Evolutionary conservation across 92 coral and sea anemone species (phyloP).

Genomic region (Desmophyllum pertusum): DNA sequence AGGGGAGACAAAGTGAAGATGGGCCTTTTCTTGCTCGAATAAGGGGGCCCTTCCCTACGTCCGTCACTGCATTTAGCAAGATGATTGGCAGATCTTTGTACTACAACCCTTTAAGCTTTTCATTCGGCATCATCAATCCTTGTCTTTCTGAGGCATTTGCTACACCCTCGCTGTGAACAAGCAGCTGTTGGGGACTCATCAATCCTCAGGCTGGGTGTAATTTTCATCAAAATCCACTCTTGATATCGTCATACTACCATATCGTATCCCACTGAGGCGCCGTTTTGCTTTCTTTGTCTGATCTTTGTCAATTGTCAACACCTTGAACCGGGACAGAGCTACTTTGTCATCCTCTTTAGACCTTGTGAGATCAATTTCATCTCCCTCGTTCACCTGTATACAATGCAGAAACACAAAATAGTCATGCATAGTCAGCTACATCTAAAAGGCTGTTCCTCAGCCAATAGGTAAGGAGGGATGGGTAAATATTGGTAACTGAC

Average conservation of each 20-base stretch:
- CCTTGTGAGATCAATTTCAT: conserved; percentile 44
- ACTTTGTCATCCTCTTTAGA: conserved; percentile 43
- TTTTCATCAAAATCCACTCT: conserved; percentile 49
- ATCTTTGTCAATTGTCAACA: conserved; percentile 45
- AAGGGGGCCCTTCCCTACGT: too few species aligned
- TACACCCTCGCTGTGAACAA: too few species aligned
- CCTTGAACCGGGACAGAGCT: conserved; percentile 53
- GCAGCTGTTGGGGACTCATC: neutral
- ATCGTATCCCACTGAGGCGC: conserved; percentile 54
- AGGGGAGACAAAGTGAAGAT: too few species aligned
- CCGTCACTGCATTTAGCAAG: too few species aligned
- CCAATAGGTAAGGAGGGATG: too few species aligned
- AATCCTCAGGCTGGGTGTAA: conserved; percentile 20
- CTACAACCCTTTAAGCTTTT: too few species aligned
- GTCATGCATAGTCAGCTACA: neutral
- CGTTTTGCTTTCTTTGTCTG: conserved; percentile 75
- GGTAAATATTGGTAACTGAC: too few species aligned
- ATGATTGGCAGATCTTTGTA: too few species aligned
- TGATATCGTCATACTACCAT: conserved; percentile 43
- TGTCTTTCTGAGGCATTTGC: too few species aligned
- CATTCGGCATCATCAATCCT: too few species aligned
- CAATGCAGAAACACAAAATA: neutral
- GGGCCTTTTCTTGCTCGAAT: too few species aligned
- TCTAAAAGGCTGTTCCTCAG: too few species aligned
- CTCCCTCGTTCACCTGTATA: conserved; percentile 59